Percentiles rank a stretch among this genome's conserved stretches.
Evolutionary conservation across 2,113 vertebrate genomes (phyloP).

Genomic region (Brachirus orientalis): DNA sequence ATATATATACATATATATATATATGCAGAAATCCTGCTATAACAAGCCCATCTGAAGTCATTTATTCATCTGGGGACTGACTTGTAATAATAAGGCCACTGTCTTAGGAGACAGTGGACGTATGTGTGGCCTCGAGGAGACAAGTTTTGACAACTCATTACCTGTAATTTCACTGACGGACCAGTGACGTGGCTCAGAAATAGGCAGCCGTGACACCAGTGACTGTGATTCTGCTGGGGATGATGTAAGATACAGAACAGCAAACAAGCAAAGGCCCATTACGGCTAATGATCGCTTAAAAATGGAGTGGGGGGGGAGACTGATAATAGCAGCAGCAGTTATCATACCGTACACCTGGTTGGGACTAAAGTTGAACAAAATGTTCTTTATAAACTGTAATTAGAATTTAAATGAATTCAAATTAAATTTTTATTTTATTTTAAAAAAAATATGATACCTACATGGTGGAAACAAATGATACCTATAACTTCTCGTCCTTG

Average conservation of each 20-base stretch:
- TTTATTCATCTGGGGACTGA: constrained; percentile 24
- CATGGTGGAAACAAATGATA: no score
- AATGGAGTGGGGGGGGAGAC: constrained; percentile 20
- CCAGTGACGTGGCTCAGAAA: constrained; percentile 68
- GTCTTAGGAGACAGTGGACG: constrained; percentile 56
- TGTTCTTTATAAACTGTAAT: no score
- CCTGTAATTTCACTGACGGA: constrained; percentile 83
- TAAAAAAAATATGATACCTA: no score
- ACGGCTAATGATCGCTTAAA: constrained; percentile 77
- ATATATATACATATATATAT: constrained; percentile 5
- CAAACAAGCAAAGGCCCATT: constrained; percentile 73
- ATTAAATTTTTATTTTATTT: no score
- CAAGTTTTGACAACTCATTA: constrained; percentile 84
- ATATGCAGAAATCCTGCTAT: constrained; percentile 11
- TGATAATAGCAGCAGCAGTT: no score
- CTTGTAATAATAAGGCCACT: constrained; percentile 50
- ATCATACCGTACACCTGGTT: no score
- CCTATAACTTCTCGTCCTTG: no score
- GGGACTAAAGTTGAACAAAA: no score
- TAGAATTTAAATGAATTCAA: no score
- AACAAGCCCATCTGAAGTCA: constrained; percentile 61
- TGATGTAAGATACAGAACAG: constrained; percentile 71
- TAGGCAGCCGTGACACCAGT: constrained; percentile 62
- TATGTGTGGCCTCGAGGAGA: constrained; percentile 67
- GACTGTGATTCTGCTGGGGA: constrained; percentile 64